Evolutionary conservation across 2,888 invertebrate genomes (phyloP).

Genomic region (Aphelenchoides bicaudatus): DNA sequence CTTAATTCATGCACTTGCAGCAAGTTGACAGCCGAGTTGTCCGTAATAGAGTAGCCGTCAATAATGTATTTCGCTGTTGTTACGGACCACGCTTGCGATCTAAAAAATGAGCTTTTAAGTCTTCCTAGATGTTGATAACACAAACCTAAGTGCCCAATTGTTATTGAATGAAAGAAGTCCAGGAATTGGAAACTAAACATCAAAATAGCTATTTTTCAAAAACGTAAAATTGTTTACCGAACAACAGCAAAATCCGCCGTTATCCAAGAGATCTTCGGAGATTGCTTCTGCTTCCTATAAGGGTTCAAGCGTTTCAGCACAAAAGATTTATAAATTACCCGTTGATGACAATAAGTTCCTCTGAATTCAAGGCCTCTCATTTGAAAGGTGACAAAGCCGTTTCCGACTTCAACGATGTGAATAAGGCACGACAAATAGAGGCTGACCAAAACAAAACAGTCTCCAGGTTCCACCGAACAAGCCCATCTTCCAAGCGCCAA

Average conservation of each 20-base stretch:
- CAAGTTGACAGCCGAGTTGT: constrained; percentile 93
- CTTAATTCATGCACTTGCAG: constrained; percentile 94
- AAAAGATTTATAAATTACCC: too few species aligned
- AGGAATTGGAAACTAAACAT: too few species aligned
- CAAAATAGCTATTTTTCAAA: too few species aligned
- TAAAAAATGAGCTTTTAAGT: constrained; percentile 11
- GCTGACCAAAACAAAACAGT: constrained; percentile 86
- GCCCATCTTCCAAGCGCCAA: constrained; percentile 88
- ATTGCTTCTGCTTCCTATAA: constrained; percentile 82
- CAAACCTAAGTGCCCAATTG: constrained; percentile 77
- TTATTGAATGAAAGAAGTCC: constrained; percentile 88
- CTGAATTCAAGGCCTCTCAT: constrained; percentile 82
- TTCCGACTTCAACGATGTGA: constrained; percentile 92
- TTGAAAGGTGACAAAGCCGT: constrained; percentile 96
- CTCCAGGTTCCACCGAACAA: constrained; percentile 82
- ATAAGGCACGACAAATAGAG: constrained; percentile 96
- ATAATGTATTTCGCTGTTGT: constrained; percentile 92
- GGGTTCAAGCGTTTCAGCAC: too few species aligned
- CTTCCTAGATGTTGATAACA: constrained; percentile 12
- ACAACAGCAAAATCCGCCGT: constrained; percentile 86
- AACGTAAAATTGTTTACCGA: constrained; percentile 84
- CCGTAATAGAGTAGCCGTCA: constrained; percentile 95
- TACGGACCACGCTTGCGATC: constrained; percentile 92
- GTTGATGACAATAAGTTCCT: constrained; percentile 94
- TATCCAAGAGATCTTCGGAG: constrained; percentile 91